Evolutionary conservation across 2,888 invertebrate species (phyloP).

Genomic region (Chirona hameri): DNA sequence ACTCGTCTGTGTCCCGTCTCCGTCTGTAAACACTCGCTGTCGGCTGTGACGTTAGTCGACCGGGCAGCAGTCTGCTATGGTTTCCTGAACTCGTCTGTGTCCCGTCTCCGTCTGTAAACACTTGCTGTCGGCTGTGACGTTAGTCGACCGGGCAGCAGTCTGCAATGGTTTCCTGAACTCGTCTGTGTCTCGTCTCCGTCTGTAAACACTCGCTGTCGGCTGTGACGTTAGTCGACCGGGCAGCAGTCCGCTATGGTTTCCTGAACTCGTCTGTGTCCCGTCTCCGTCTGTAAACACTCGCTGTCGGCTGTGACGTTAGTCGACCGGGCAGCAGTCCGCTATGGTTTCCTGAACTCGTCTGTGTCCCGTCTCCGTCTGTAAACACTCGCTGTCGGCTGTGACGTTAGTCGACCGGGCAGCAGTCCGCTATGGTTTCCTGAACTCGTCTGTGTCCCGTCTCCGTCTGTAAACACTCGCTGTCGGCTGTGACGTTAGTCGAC

Average conservation of each 20-base stretch:
- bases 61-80: conserved; percentile 45
- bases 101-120: conserved; percentile 46
- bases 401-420: conserved; percentile 47
- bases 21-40: conserved; percentile 43
- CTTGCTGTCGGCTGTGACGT: conserved; percentile 40
- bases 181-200: conserved; percentile 44
- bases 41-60: conserved; percentile 45
- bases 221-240: conserved; percentile 46
- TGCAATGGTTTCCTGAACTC: conserved; percentile 43
- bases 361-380: conserved; percentile 44
- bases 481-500: conserved; percentile 45
- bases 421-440: conserved; percentile 44
- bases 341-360: conserved; percentile 44
- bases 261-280: conserved; percentile 40
- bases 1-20: conserved; percentile 43
- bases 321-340: conserved; percentile 44
- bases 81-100: conserved; percentile 42
- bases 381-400: conserved; percentile 41
- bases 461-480: conserved; percentile 43
- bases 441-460: conserved; percentile 43
- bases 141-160: conserved; percentile 46
- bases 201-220: conserved; percentile 42
- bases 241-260: conserved; percentile 46
- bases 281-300: conserved; percentile 45
- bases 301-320: conserved; percentile 43